A percentile compares a stretch with the other conserved stretches of the same genome.
These are phyloP conservation scores for Pardosa pseudoannulata DNA, from an alignment of 2,888 invertebrate species.

Conservation along the genomic window DNA sequence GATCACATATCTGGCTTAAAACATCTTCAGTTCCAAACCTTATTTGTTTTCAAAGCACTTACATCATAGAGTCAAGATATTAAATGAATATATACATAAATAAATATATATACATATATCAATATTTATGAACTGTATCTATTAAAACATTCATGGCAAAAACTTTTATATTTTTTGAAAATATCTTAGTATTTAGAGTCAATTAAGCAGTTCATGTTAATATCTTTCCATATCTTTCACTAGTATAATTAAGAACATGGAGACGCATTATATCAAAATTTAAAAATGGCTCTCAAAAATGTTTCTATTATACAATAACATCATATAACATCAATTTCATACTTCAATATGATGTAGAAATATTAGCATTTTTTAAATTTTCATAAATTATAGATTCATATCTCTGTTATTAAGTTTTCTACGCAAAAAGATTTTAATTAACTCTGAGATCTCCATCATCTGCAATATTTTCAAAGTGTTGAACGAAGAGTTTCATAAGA, in stretches of 20 bases:
- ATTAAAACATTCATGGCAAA: slow-evolving; percentile 25
- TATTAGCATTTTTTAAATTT: neutral
- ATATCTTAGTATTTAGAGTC: slow-evolving; percentile 7
- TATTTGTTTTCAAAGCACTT: neutral
- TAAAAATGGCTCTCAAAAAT: slow-evolving; percentile 11
- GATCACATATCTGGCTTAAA: neutral
- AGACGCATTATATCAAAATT: slow-evolving; percentile 27
- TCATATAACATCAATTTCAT: neutral
- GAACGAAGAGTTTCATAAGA: neutral
- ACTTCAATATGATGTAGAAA: neutral
- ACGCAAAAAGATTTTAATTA: neutral
- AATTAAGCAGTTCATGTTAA: neutral
- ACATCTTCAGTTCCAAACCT: neutral
- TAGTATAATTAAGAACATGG: slow-evolving; percentile 16
- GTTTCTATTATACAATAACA: neutral
- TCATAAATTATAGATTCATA: neutral
- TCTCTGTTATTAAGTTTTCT: neutral
- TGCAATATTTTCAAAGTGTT: neutral
- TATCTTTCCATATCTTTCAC: slow-evolving; percentile 23
- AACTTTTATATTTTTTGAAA: slow-evolving; percentile 18
- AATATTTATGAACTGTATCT: slow-evolving; percentile 1
- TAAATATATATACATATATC: slow-evolving; percentile 18
- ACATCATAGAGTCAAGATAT: slow-evolving; percentile 20
- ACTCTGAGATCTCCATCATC: neutral
- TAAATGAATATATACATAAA: slow-evolving; percentile 29